Evolutionary conservation across 2,113 vertebrate genomes (phyloP).

Genomic region (Trematomus loennbergii): DNA sequence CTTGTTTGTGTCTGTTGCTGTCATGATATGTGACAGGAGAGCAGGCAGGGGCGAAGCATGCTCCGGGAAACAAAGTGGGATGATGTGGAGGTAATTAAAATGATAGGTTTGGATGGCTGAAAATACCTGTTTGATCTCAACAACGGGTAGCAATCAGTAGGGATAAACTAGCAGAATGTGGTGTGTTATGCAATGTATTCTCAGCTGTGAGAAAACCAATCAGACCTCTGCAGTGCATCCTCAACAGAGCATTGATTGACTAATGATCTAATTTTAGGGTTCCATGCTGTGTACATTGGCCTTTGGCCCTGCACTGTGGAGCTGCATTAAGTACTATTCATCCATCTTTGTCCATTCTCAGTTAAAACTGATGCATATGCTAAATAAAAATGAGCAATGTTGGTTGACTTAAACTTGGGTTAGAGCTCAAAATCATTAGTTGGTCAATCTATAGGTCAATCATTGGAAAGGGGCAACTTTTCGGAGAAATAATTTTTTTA

Average conservation of each 20-base stretch:
- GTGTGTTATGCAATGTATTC: slow-evolving; percentile 6
- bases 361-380: not conserved
- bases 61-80: slow-evolving; percentile 50
- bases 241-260: slow-evolving; percentile 29
- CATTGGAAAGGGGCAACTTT: not conserved
- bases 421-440: not conserved
- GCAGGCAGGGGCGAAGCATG: slow-evolving; percentile 29
- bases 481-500: not conserved
- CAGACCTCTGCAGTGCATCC: slow-evolving; percentile 26
- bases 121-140: slow-evolving; percentile 31
- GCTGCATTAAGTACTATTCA: slow-evolving; percentile 32
- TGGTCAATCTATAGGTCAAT: not conserved
- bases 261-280: slow-evolving; percentile 47
- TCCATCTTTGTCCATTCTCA: slow-evolving; percentile 21
- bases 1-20: slow-evolving; percentile 54
- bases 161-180: not conserved
- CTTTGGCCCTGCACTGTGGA: slow-evolving; percentile 40
- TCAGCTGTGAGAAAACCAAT: slow-evolving; percentile 5
- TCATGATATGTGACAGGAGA: slow-evolving; percentile 57
- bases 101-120: slow-evolving; percentile 16
- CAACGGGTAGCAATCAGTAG: not conserved
- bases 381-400: not conserved
- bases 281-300: slow-evolving; percentile 32
- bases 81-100: slow-evolving; percentile 57
- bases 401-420: not conserved